These are phyloP conservation scores for Sycophaga agraensis DNA, from an alignment of 1,140 invertebrate species.

Conservation along the genomic window DNA sequence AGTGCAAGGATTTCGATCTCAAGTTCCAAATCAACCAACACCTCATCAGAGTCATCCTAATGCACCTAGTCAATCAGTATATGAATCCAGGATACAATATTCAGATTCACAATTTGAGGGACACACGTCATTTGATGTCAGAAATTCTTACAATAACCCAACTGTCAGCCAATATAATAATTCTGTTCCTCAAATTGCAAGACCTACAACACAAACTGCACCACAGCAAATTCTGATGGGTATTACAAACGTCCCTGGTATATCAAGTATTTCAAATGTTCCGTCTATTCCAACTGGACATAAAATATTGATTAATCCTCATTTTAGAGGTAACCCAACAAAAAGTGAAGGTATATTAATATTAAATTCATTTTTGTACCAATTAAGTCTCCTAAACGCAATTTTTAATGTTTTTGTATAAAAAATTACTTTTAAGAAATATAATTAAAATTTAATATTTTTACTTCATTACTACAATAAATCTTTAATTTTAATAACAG, in stretches of 20 bases:
- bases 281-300: slow-evolving; percentile 47
- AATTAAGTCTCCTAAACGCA: no score
- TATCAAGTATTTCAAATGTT: slow-evolving; percentile 36
- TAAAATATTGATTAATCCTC: slow-evolving; percentile 58
- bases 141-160: slow-evolving; percentile 38
- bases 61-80: slow-evolving; percentile 36
- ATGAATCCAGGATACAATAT: slow-evolving; percentile 44
- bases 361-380: neutral
- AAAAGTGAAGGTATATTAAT: slow-evolving; percentile 11
- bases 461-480: neutral
- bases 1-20: slow-evolving; percentile 8
- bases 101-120: slow-evolving; percentile 39
- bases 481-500: neutral
- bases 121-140: slow-evolving; percentile 38
- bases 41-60: slow-evolving; percentile 37
- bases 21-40: slow-evolving; percentile 4
- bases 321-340: slow-evolving; percentile 52
- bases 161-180: slow-evolving; percentile 35
- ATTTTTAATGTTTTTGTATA: no score
- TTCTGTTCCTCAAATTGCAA: slow-evolving; percentile 17
- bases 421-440: no score
- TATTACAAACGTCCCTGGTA: slow-evolving; percentile 21
- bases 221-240: slow-evolving; percentile 12
- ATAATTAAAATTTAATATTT: neutral
- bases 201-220: slow-evolving; percentile 7